Evolutionary conservation across 2,888 invertebrate genomes (phyloP), one percentile per base, ranked within the genome.

Genomic region (Pachymerium ferrugineum): DNA sequence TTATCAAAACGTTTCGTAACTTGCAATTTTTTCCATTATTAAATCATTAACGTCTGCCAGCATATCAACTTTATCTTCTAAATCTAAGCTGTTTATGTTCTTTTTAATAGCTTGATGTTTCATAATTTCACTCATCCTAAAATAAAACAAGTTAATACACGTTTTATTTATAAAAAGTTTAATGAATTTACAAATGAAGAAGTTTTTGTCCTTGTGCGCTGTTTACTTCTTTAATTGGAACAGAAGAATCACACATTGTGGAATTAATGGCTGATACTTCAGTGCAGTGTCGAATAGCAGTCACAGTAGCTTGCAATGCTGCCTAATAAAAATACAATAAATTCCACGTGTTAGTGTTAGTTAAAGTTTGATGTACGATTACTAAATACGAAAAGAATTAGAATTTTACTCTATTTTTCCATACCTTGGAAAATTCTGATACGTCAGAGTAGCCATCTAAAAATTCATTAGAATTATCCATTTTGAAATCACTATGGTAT

Each of bases 11-110:
- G n/a, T 4, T 38, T 30, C 6, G 8, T 19, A 85, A 78, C 88
- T 88, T 80, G 91, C 90, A 71, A 93, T 88, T 80, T 89, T 87
- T 80, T 96, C 95, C 70, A 95, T 83, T 75, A 94, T 86, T 69
- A 87, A 85, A 83, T 96, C 95, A 83, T 94, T 95, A 14, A 89
- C 88, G 79, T 94, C 94, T 29, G 90, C 85, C 12, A 96, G 80
- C 78, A 91, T 85, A 76, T 95, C 94, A 78, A 89, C 88, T 80
- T 89, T 87, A 77, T 89, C 89, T 71, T 89, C 89, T 0, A 85
- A 77, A 74, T 87, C 86, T 28, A 87, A 82, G 33, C 83, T 83
- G 76, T 83, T 83, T 75, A 89, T 86, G 76, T 86, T 88, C 10
- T 85, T 86, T 70, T 84, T 83, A 14, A 88, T 80, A 33, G 87